phyloP scores from a whole-genome alignment of 2,888 invertebrate species.

The Agonopterix alstromeriana region DNA sequence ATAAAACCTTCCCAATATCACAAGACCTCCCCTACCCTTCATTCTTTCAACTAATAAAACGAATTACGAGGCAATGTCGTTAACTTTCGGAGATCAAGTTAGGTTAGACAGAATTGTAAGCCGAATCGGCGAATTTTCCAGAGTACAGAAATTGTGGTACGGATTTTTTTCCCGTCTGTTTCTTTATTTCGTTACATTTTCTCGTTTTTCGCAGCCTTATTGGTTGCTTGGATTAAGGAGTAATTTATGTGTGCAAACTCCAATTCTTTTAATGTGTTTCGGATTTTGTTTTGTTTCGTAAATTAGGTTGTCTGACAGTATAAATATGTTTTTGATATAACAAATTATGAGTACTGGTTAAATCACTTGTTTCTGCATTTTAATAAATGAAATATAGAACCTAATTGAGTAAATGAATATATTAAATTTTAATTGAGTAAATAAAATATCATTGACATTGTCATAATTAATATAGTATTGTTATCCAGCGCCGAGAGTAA shows the following conservation, averaged over 20 bases:
- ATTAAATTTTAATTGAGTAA: no score
- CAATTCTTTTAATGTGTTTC: not conserved
- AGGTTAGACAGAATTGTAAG: conserved; percentile 30
- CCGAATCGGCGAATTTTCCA: conserved; percentile 48
- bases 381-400: no score
- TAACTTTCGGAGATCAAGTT: conserved; percentile 26
- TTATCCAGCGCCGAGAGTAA: no score
- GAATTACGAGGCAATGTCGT: conserved; percentile 16
- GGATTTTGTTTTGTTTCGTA: not conserved
- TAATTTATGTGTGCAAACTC: conserved; percentile 51
- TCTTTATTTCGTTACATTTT: conserved; percentile 58
- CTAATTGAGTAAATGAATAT: no score
- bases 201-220: conserved; percentile 45
- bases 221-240: conserved; percentile 49
- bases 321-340: no score
- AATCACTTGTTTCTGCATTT: no score
- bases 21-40: conserved; percentile 24
- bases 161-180: conserved; percentile 51
- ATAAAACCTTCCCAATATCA: conserved; percentile 32
- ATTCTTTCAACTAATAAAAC: conserved; percentile 13
- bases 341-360: not conserved
- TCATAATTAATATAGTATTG: no score
- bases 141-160: conserved; percentile 48
- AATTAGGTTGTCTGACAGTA: not conserved
- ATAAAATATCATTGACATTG: no score